These are phyloP conservation scores for Tragelaphus buxtoni DNA, from an alignment of 2,113 vertebrate species.

Conservation along the genomic window DNA sequence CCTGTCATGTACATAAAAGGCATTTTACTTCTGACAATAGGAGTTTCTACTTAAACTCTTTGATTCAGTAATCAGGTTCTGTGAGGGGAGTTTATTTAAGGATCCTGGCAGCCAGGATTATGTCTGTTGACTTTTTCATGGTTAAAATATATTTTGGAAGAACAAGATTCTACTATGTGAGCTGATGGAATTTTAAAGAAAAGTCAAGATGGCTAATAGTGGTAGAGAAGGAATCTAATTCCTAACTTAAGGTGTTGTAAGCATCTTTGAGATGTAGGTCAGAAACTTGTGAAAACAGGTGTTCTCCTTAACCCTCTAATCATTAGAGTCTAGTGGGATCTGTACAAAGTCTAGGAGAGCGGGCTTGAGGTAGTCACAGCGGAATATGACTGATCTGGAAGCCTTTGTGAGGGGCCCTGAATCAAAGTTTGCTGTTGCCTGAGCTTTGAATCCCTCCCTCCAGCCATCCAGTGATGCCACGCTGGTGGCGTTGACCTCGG, in stretches of 20 bases:
- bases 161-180: background rate
- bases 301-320: background rate
- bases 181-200: background rate
- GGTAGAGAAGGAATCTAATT: background rate
- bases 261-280: background rate
- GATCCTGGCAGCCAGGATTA: background rate
- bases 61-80: background rate
- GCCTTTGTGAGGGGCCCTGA: conserved; percentile 49
- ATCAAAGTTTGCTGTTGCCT: conserved; percentile 46
- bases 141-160: background rate
- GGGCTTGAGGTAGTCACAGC: background rate
- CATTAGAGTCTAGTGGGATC: conserved; percentile 42
- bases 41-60: background rate
- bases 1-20: background rate
- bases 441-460: conserved; percentile 55
- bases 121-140: background rate
- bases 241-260: background rate
- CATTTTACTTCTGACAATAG: background rate
- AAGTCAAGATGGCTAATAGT: background rate
- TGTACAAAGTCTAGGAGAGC: background rate
- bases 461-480: background rate
- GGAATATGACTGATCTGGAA: conserved; percentile 53
- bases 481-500: conserved; percentile 27
- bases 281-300: background rate
- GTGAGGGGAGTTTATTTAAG: conserved; percentile 14